phyloP scores from a whole-genome alignment of 2,113 vertebrate genomes.

The Cryptomyrus ogoouensis region DNA sequence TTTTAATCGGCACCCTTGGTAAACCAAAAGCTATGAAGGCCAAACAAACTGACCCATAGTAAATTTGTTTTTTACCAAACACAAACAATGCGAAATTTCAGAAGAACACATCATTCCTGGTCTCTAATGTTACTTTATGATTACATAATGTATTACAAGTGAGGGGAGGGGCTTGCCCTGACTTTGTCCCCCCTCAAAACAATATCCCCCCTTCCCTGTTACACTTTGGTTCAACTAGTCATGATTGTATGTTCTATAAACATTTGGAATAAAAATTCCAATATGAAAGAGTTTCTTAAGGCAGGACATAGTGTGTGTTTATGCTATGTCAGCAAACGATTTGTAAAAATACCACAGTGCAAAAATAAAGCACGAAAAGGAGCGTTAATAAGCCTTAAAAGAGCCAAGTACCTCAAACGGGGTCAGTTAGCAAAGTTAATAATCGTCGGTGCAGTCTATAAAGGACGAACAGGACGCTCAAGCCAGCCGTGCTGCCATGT shows the following conservation, averaged over 20 bases:
- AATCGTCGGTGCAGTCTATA: background rate
- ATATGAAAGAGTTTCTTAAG: background rate
- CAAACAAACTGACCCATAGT: background rate
- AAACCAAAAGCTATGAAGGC: background rate
- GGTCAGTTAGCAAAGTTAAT: background rate
- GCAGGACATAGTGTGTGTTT: background rate
- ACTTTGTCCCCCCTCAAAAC: background rate
- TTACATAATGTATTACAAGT: background rate
- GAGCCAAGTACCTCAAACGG: background rate
- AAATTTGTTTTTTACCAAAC: background rate
- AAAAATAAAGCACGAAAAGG: background rate
- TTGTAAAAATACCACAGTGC: background rate
- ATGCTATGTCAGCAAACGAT: background rate
- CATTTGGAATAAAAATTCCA: background rate
- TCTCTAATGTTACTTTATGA: background rate
- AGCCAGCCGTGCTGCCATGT: background rate
- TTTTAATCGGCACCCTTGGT: background rate
- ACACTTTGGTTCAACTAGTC: background rate
- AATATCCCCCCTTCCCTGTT: background rate
- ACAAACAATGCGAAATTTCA: background rate
- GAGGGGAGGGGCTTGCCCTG: background rate
- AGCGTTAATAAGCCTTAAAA: background rate
- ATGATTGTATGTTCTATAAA: background rate
- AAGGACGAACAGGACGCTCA: no score
- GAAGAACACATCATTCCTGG: background rate